Conservation (phyloP, 64 coral and sea anemone species). For the Montipora foliosa region DNA sequence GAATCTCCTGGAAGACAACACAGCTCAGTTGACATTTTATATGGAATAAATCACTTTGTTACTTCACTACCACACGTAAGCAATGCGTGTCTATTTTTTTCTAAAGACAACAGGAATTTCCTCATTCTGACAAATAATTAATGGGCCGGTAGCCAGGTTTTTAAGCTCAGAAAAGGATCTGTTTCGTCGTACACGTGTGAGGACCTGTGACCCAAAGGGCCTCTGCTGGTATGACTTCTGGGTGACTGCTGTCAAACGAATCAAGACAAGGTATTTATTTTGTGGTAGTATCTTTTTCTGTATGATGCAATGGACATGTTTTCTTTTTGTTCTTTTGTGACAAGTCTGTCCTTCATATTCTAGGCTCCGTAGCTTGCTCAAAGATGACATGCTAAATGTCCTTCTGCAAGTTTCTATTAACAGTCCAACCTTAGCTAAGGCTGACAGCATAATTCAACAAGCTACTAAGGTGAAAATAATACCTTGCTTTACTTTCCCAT, state of each 20-base stretch:
- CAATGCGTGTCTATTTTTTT: too few species aligned
- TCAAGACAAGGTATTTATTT: background rate
- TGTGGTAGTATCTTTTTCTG: background rate
- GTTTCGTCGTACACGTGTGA: too few species aligned
- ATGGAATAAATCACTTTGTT: too few species aligned
- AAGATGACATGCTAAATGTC: constrained; percentile 26
- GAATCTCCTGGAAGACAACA: too few species aligned
- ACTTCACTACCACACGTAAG: too few species aligned
- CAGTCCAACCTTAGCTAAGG: constrained; percentile 15
- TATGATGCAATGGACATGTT: background rate
- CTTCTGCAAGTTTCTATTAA: constrained; percentile 21
- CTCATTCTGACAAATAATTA: too few species aligned
- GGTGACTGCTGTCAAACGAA: constrained; percentile 22
- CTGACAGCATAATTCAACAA: constrained; percentile 17
- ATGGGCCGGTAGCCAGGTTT: too few species aligned
- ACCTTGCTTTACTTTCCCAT: background rate
- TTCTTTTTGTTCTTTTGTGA: background rate
- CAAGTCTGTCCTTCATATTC: constrained; percentile 2
- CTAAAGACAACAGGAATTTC: too few species aligned
- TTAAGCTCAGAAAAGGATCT: too few species aligned
- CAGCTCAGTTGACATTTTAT: too few species aligned
- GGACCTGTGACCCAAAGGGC: too few species aligned
- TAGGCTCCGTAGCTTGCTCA: constrained; percentile 20
- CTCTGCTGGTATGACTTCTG: too few species aligned
- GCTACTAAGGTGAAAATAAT: constrained; percentile 7